Conservation (phyloP, 2,888 invertebrate species). For the Archips crataeganus region DNA sequence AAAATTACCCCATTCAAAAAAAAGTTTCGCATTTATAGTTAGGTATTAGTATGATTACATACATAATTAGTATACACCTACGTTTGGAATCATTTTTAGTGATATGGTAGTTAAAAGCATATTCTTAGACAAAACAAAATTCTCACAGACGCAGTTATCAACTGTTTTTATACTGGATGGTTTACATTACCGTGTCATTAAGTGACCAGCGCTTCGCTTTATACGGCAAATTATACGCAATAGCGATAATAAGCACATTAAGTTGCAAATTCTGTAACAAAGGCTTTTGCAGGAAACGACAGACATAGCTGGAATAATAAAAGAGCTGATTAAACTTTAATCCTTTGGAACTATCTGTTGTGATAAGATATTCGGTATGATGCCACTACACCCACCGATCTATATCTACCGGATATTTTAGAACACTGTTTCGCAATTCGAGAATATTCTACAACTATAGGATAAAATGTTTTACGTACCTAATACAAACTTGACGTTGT, state of each 20-base stretch:
- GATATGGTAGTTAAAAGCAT: not conserved
- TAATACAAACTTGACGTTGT: too few relatives aligned
- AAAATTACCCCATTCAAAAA: too few relatives aligned
- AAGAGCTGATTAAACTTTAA: slow-evolving; percentile 7
- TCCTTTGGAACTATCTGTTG: slow-evolving; percentile 9
- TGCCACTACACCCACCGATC: not conserved
- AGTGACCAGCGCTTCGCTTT: slow-evolving; percentile 15
- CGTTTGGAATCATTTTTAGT: not conserved
- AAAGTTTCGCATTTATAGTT: too few relatives aligned
- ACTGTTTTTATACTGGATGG: slow-evolving; percentile 2
- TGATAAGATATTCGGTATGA: not conserved
- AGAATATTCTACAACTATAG: not conserved
- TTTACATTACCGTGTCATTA: slow-evolving; percentile 23
- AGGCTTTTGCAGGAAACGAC: slow-evolving; percentile 20
- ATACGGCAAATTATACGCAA: slow-evolving; percentile 25
- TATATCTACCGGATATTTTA: not conserved
- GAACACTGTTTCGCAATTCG: not conserved
- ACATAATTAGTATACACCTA: not conserved
- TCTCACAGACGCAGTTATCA: not conserved
- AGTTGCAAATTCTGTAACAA: slow-evolving; percentile 28
- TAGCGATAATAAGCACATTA: slow-evolving; percentile 25
- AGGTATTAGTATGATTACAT: too few relatives aligned
- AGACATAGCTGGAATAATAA: slow-evolving; percentile 23
- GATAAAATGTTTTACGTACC: too few relatives aligned
- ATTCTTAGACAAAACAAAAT: not conserved